Conservation (phyloP, 2,113 vertebrate genomes). For the Garra rufa region DNA sequence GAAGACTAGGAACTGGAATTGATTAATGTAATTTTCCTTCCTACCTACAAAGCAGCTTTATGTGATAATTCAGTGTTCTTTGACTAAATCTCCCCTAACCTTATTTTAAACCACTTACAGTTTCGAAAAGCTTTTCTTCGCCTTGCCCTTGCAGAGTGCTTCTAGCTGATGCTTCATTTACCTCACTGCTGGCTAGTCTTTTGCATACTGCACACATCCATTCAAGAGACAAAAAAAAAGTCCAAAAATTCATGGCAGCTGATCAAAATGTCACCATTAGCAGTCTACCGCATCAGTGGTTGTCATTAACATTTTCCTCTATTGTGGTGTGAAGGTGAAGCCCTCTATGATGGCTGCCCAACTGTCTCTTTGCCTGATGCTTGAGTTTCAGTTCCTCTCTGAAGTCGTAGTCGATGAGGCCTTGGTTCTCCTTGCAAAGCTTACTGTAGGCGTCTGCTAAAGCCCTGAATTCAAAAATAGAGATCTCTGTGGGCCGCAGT, state of each 20-base stretch:
- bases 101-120: background rate
- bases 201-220: conserved; percentile 6
- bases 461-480: conserved; percentile 82
- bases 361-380: conserved; percentile 33
- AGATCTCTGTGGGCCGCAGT: conserved; percentile 83
- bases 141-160: background rate
- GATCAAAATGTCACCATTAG: conserved; percentile 70
- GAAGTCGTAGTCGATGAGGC: conserved; percentile 82
- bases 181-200: background rate
- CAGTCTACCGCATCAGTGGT: conserved; percentile 61
- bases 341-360: background rate
- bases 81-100: background rate
- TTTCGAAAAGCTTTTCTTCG: background rate
- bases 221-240: conserved; percentile 47
- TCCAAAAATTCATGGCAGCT: conserved; percentile 72
- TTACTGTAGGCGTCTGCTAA: conserved; percentile 83
- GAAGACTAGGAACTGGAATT: background rate
- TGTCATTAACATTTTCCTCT: conserved; percentile 54
- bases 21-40: background rate
- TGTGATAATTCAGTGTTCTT: background rate
- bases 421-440: conserved; percentile 81
- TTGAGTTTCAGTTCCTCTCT: conserved; percentile 85
- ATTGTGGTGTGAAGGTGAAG: background rate
- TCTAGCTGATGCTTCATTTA: conserved; percentile 4
- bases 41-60: background rate